A percentile compares a stretch with the other conserved stretches of the same genome.
phyloP scores from a whole-genome alignment of 2,113 vertebrate genomes.

The Chaenocephalus aceratus region DNA sequence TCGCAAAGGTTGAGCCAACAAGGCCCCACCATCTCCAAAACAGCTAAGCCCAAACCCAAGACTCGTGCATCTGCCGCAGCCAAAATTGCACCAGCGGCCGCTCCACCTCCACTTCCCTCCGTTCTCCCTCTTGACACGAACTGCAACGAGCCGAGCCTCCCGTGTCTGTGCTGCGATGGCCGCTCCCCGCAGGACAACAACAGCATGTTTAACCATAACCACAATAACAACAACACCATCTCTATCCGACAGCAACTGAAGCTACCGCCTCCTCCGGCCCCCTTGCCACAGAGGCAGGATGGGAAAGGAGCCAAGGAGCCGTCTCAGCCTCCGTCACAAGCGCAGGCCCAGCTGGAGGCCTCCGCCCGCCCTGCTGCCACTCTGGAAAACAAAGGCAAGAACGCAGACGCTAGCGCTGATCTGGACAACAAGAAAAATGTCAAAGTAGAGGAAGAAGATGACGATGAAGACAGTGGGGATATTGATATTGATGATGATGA shows the following conservation, averaged over 20 bases:
- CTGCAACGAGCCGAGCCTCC: slow-evolving; percentile 91
- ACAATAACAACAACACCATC: slow-evolving; percentile 86
- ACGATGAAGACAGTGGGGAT: slow-evolving; percentile 70
- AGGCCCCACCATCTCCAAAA: slow-evolving; percentile 53
- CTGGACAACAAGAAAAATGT: slow-evolving; percentile 68
- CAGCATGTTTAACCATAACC: slow-evolving; percentile 87
- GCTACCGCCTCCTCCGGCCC: slow-evolving; percentile 72
- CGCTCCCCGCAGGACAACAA: slow-evolving; percentile 83
- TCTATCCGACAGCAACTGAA: slow-evolving; percentile 79
- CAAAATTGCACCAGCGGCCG: slow-evolving; percentile 48
- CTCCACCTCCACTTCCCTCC: slow-evolving; percentile 55
- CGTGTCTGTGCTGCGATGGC: slow-evolving; percentile 90
- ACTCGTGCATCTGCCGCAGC: slow-evolving; percentile 34
- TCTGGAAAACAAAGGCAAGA: slow-evolving; percentile 47
- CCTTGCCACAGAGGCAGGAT: slow-evolving; percentile 64
- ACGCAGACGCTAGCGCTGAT: slow-evolving; percentile 39
- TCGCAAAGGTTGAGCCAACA: slow-evolving; percentile 62
- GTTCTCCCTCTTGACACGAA: slow-evolving; percentile 89
- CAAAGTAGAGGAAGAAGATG: slow-evolving; percentile 70
- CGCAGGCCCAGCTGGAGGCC: slow-evolving; percentile 49
- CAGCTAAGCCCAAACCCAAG: slow-evolving; percentile 77
- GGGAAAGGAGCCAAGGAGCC: slow-evolving; percentile 55
- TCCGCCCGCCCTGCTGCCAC: slow-evolving; percentile 43
- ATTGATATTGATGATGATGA: slow-evolving; percentile 75
- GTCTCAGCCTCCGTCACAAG: slow-evolving; percentile 34